Conservation (phyloP, 2,888 invertebrate genomes). For the Herminia tarsipennalis region DNA sequence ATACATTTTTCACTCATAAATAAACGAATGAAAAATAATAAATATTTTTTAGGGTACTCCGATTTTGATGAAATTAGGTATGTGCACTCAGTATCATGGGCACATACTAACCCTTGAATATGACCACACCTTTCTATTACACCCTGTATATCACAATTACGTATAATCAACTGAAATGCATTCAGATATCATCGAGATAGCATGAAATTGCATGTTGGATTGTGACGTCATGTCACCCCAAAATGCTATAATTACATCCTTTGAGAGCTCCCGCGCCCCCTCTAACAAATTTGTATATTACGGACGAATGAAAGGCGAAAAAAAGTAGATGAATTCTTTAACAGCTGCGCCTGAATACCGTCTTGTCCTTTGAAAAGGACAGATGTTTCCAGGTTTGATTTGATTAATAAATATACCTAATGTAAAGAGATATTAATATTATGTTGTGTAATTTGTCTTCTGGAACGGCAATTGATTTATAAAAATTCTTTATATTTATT, state of each 20-base stretch:
- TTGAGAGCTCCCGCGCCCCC: conserved; percentile 60
- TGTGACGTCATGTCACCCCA: conserved; percentile 37
- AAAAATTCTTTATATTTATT: no score
- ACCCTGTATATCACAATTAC: background rate
- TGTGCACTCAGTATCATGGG: no score
- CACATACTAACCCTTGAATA: no score
- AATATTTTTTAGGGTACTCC: no score
- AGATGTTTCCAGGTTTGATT: conserved; percentile 13
- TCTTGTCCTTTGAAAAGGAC: conserved; percentile 7
- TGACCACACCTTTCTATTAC: no score
- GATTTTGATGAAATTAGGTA: no score
- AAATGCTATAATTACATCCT: conserved; percentile 59
- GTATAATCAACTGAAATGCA: background rate
- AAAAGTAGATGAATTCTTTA: conserved; percentile 50
- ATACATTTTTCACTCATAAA: no score
- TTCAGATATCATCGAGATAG: conserved; percentile 7
- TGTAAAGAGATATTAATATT: no score
- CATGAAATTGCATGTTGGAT: conserved; percentile 41
- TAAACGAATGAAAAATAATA: no score
- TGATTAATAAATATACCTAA: conserved; percentile 9
- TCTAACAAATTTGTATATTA: conserved; percentile 50
- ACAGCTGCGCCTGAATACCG: conserved; percentile 53
- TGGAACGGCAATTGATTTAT: no score
- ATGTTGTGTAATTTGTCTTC: no score
- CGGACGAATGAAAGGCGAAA: conserved; percentile 51